Conservation (phyloP, 2,113 vertebrate genomes). For the Psilopsiagon aurifrons region DNA sequence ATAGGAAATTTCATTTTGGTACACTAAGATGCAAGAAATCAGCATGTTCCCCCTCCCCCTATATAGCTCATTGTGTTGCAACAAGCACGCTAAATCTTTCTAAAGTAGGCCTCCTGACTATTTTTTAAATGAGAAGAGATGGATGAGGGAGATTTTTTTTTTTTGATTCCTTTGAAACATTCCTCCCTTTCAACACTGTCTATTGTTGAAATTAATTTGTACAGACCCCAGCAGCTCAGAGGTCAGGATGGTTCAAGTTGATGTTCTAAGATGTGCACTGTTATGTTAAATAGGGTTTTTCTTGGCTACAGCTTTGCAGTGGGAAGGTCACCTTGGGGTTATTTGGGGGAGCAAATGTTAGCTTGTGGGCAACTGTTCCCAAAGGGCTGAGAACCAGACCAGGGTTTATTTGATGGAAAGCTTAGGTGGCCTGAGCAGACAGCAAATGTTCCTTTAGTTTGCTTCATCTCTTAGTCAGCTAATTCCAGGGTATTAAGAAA, state of each 20-base stretch:
- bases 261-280: slow-evolving; percentile 56
- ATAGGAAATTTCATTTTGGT: neutral
- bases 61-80: slow-evolving; percentile 39
- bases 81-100: slow-evolving; percentile 58
- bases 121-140: slow-evolving; percentile 57
- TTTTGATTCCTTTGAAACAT: slow-evolving; percentile 61
- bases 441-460: slow-evolving; percentile 15
- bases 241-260: slow-evolving; percentile 47
- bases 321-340: slow-evolving; percentile 45
- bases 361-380: slow-evolving; percentile 45
- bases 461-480: slow-evolving; percentile 56
- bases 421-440: neutral
- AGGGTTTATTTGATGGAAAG: slow-evolving; percentile 40
- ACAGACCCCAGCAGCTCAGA: slow-evolving; percentile 47
- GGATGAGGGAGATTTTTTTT: slow-evolving; percentile 35
- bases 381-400: slow-evolving; percentile 38
- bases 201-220: slow-evolving; percentile 58
- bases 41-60: neutral
- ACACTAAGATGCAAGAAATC: neutral
- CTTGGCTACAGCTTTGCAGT: slow-evolving; percentile 31
- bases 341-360: slow-evolving; percentile 47
- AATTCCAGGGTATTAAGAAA: slow-evolving; percentile 39
- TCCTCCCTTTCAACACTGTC: slow-evolving; percentile 53
- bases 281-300: slow-evolving; percentile 71
- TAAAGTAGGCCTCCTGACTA: slow-evolving; percentile 51